Base-by-base conservation (phyloP, 2,797 vertebrate species). In the Rhyacichthys aspro region DNA sequence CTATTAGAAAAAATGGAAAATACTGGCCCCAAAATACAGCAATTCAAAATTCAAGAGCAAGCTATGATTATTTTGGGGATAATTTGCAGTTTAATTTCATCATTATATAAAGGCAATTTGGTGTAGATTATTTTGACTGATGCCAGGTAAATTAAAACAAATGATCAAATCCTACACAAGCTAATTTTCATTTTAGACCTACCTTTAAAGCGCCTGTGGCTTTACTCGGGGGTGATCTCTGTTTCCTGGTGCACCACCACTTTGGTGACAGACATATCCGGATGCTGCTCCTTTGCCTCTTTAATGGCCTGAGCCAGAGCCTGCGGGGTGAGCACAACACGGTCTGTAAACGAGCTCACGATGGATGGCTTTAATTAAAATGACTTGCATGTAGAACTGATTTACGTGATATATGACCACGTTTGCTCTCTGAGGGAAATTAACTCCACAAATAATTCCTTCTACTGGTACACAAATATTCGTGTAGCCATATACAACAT, bases 221-320 rank as follows among this genome's bases (percentile, higher is more conserved):
- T 5, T 81, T 82, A 98, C 44, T 98, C 95, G 18, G 96, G 96
- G 17, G 93, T 91, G 11, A 99, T 95, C 84, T 99, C 96, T 0
- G 97, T 99, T 86, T 99, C 96, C 90, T 99, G 96, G 84, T 98
- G 97, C 73, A 99, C 97, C 1, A 99, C 97, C 77, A 99, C 96
- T 88, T 97, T 99, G 88, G 96, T 99, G 78, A 99, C 97, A 0
- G 96, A 98, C 97, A 99, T 99, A 81, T 98, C 97, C 0, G 96
- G 97, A 72, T 99, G 97, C 87, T 99, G 97, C 66, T 98, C 96
- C 84, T 98, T 98, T 0, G 97, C 96, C 49, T 98, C 96, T 81
- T 96, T 98, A 67, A 99, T 99, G 7, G 97, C 97, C 86, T 97
- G 95, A 0, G 96, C 96, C n/a, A 99, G 89, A 80, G 97, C 96